Evolutionary conservation across 2,113 vertebrate genomes (phyloP), one percentile per base, ranked within the genome.

Genomic region (Odontesthes bonariensis): DNA sequence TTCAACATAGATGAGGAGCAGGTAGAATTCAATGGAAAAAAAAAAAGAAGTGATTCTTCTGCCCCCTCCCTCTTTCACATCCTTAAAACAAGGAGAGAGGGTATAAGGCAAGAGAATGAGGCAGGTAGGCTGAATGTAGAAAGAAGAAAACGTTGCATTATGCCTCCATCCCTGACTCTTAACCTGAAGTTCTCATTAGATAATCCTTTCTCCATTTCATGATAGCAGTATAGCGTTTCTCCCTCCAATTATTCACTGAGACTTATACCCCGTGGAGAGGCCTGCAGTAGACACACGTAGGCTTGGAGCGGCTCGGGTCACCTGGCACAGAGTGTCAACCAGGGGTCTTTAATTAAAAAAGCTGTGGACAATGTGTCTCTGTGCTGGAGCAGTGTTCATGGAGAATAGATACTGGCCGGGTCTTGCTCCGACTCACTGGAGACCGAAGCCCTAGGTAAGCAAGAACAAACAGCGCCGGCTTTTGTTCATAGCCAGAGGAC

Each of bases 201-300:
- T 94, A 91, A 93, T 94, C 93, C 91, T 86, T 86, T 81, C 84
- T 84, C 77, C 83, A 69, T 89, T 83, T 86, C 84, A 84, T 72
- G 91, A 86, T 88, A 70, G 85, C 77, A 61, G 88, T 90, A 87
- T 94, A 91, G 74, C 77, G 51, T 95, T 94, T 93, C 93, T 67
- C 49, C 70, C 63, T 88, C 75, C 86, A 91, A 88, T 93, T 89
- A 92, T 91, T 90, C 90, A 35, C 77, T 69, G 84, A 86, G 88
- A 88, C 73, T 72, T 73, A 87, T 78, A 82, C 80, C 51, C 68
- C 12, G 31, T 13, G 70, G 79, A 79, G 61, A 64, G 61, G 79
- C 75, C 66, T 69, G 77, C 32, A 38, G 46, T 44, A 13, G 83
- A 81, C 70, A 70, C 75, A 79, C 75, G 86, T 51, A 49, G 58